Conservation (phyloP, 2,797 vertebrate species). For the Adelosebastes latens region DNA sequence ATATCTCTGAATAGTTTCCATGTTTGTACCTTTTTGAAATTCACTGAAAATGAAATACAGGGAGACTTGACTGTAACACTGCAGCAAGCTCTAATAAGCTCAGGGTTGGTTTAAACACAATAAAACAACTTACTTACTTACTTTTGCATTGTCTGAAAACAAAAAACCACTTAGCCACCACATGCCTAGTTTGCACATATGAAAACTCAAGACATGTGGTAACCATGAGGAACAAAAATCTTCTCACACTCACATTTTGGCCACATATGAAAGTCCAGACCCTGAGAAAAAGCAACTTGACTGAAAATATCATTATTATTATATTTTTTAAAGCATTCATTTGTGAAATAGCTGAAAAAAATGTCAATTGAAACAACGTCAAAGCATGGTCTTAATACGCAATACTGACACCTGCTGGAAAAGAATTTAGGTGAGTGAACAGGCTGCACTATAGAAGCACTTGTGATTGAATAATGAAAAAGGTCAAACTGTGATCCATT, state of each 20-base stretch:
- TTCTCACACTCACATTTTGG: background rate
- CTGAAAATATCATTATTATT: background rate
- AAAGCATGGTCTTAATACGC: background rate
- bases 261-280: background rate
- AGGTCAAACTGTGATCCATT: background rate
- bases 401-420: slow-evolving; percentile 14
- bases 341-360: background rate
- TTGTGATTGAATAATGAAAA: background rate
- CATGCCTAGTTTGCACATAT: background rate
- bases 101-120: background rate
- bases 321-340: background rate
- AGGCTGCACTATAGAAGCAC: background rate
- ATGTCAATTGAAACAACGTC: background rate
- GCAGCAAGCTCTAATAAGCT: background rate
- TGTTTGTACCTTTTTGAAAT: background rate
- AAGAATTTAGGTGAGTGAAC: background rate
- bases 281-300: background rate
- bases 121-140: background rate
- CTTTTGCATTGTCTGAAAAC: background rate
- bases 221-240: background rate
- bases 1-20: background rate
- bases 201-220: background rate
- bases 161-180: background rate
- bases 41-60: background rate
- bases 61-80: background rate